Evolutionary conservation across 1,140 invertebrate genomes (phyloP).

Genomic region (Drosophila bocqueti): DNA sequence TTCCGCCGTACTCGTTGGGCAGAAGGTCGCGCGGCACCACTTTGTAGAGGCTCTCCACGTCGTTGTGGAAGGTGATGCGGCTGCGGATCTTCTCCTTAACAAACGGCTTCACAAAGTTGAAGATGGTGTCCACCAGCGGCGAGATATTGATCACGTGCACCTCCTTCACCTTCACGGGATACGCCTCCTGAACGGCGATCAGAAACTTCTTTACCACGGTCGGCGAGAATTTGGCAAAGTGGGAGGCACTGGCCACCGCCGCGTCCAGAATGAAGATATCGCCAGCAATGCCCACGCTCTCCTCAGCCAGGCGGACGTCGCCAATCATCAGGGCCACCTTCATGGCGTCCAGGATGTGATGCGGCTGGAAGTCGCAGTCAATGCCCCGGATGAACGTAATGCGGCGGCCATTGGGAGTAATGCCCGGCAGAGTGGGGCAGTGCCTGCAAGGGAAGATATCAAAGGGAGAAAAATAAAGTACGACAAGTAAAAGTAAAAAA

Average conservation of each 20-base stretch:
- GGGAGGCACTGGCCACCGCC: slow-evolving; percentile 89
- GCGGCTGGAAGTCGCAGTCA: slow-evolving; percentile 87
- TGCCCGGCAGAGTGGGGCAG: slow-evolving; percentile 90
- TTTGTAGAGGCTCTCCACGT: slow-evolving; percentile 90
- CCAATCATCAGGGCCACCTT: slow-evolving; percentile 93
- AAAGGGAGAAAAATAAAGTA: not conserved
- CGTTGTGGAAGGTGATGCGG: slow-evolving; percentile 91
- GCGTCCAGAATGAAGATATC: slow-evolving; percentile 93
- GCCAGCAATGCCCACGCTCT: slow-evolving; percentile 91
- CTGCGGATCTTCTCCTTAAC: slow-evolving; percentile 94
- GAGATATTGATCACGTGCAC: slow-evolving; percentile 94
- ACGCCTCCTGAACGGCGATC: slow-evolving; percentile 93
- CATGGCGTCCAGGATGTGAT: slow-evolving; percentile 89
- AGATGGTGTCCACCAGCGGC: slow-evolving; percentile 91
- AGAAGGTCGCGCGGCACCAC: slow-evolving; percentile 91
- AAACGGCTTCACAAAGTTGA: slow-evolving; percentile 93
- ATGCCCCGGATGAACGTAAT: slow-evolving; percentile 90
- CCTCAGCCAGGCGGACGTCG: slow-evolving; percentile 91
- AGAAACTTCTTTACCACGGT: slow-evolving; percentile 92
- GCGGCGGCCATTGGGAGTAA: slow-evolving; percentile 91
- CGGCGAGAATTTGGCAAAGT: slow-evolving; percentile 92
- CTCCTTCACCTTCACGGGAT: slow-evolving; percentile 93
- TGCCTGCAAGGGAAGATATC: slow-evolving; percentile 86
- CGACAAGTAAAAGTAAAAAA: too few relatives aligned
- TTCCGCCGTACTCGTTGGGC: slow-evolving; percentile 92